Evolutionary conservation across 2,888 invertebrate species (phyloP), one percentile per base, ranked within the genome.

Genomic region (Oeneis ivallda): DNA sequence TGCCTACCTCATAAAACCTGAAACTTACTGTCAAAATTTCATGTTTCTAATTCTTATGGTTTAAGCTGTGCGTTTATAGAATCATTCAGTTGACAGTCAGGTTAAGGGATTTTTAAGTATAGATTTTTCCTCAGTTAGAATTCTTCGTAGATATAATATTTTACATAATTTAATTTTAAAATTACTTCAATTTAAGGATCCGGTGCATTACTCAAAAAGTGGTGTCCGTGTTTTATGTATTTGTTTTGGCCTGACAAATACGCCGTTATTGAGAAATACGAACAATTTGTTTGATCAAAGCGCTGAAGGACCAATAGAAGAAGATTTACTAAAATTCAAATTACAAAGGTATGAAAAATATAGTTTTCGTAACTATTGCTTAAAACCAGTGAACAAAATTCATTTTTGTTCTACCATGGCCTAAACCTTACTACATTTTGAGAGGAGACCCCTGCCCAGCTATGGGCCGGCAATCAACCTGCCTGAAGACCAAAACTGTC

Each of bases 221-320:
- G 58, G 58, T 1, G 58, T 58, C 5, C 58, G 58, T 0, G 32
- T 58, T 5, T 15, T 58, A 45, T 32, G 11, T 32, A 15, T 58
- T 10, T 58, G 58, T 45, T 58, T 58, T 15, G 58, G 58, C 10
- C 1, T 58, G 4, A 58, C 58, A 26, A 15, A 34, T 34, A 58
- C 58, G 10, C 58, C 58, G 13, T 11, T 58, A 10, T 6, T 58
- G 13, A 10, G 6, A 10, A 58, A 47, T 45, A 32, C 9, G 0
- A 9, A 19, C 11, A 32, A 32, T 15, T 26, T 57, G 32, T 57
- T 58, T 47, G 58, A 58, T 45, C 7, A 26, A n/a, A 32, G n/a
- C 15, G 58, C 58, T 13, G 15, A 32, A 15, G 45, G 32, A 26
- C 32, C 11, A 6, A 15, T 58, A 2, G 5, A n/a, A 5, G 45